Conservation (phyloP, 2,888 invertebrate genomes). For the Platerodrilus igneus region DNA sequence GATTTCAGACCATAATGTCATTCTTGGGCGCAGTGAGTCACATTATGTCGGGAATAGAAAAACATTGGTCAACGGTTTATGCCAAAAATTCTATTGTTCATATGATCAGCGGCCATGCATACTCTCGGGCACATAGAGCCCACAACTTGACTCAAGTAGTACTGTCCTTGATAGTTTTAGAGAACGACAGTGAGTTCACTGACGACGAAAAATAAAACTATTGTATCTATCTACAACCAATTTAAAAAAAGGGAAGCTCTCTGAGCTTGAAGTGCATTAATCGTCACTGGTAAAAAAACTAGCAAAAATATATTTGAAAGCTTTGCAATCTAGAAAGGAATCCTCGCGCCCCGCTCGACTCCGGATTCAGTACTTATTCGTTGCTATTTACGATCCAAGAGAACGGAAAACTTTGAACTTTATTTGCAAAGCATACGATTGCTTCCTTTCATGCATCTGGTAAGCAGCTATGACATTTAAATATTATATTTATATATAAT, state of each 20-base stretch:
- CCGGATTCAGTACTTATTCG: conserved; percentile 5
- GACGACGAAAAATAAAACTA: conserved; percentile 4
- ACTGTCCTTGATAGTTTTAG: conserved; percentile 5
- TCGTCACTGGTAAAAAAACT: conserved; percentile 3
- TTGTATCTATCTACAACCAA: conserved; percentile 2
- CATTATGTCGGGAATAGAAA: conserved; percentile 7
- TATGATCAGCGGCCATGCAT: conserved; percentile 7
- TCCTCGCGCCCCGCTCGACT: conserved; percentile 4
- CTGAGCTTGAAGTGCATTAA: conserved; percentile 7
- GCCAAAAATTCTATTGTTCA: conserved; percentile 6
- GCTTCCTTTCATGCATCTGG: conserved; percentile 6
- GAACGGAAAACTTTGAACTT: conserved; percentile 8
- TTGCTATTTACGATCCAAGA: conserved; percentile 7
- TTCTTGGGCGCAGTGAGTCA: conserved; percentile 6
- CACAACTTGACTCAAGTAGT: conserved; percentile 5
- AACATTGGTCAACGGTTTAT: conserved; percentile 5
- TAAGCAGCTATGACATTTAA: not conserved
- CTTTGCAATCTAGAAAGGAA: conserved; percentile 2
- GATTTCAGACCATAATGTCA: conserved; percentile 8
- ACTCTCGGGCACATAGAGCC: conserved; percentile 5
- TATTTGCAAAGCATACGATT: conserved; percentile 6
- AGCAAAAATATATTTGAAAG: conserved; percentile 2
- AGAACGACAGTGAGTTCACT: conserved; percentile 6
- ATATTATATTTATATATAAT: no score
- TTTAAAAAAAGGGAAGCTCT: conserved; percentile 6